Conservation (phyloP, 1,140 invertebrate genomes). For the Musca domestica region DNA sequence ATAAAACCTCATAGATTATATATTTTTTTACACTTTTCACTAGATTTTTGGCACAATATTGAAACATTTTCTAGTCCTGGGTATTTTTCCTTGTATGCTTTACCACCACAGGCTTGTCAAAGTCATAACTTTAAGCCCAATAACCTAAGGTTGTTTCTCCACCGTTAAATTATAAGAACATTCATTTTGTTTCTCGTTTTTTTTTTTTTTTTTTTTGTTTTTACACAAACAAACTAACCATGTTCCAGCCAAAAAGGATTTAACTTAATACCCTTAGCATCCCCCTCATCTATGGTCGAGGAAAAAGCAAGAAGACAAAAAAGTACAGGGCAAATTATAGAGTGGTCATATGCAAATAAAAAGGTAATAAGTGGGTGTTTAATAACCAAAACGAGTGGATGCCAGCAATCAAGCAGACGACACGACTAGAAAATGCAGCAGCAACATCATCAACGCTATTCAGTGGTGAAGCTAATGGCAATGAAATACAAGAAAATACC, state of each 20-base stretch:
- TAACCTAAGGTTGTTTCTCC: slow-evolving; percentile 16
- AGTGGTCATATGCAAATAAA: slow-evolving; percentile 51
- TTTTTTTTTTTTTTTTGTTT: no score
- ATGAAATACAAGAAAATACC: neutral
- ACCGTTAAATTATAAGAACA: slow-evolving; percentile 9
- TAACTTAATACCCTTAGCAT: neutral
- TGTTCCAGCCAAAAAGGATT: slow-evolving; percentile 16
- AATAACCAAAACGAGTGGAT: slow-evolving; percentile 39
- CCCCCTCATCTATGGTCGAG: no score
- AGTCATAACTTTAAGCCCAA: slow-evolving; percentile 8
- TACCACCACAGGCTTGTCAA: neutral
- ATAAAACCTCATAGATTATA: no score
- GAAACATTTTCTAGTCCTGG: no score
- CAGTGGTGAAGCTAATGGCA: neutral
- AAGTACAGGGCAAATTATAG: slow-evolving; percentile 39
- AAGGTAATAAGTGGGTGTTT: slow-evolving; percentile 53
- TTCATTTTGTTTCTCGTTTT: neutral
- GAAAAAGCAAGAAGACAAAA: neutral
- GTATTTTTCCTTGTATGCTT: slow-evolving; percentile 4
- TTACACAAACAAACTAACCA: neutral
- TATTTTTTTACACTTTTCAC: no score
- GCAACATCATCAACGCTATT: neutral
- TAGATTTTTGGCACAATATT: neutral
- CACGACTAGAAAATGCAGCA: no score
- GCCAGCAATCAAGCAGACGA: slow-evolving; percentile 15